A percentile compares a stretch with the other conserved stretches of the same genome.
Conservation (phyloP, 2,888 invertebrate species). For the Cylindroiulus punctatus region DNA sequence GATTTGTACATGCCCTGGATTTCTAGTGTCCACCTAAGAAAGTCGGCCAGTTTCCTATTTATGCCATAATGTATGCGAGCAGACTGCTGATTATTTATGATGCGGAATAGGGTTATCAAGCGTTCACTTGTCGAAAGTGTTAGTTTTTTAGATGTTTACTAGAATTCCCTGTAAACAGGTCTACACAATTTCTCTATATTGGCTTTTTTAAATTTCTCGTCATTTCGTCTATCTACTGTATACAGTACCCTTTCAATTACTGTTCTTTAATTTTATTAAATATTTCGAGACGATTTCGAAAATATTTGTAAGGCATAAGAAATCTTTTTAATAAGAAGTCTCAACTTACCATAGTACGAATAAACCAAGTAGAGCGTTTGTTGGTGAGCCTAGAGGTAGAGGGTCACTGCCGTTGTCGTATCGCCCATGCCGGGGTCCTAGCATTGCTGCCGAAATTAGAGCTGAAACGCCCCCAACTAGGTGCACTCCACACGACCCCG, state of each 20-base stretch:
- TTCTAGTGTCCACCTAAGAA: neutral
- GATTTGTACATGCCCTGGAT: neutral
- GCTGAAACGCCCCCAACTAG: slow-evolving; percentile 82
- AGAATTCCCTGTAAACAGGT: neutral
- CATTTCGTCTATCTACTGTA: neutral
- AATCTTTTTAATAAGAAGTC: neutral
- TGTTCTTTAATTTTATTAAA: neutral
- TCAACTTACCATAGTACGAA: slow-evolving; percentile 82
- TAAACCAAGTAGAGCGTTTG: slow-evolving; percentile 89
- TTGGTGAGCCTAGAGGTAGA: slow-evolving; percentile 84
- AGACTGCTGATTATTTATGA: neutral
- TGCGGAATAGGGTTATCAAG: neutral
- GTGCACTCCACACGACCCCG: slow-evolving; percentile 89
- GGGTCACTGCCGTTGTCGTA: slow-evolving; percentile 81
- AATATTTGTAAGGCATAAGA: neutral
- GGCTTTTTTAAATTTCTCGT: neutral
- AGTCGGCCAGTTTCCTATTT: neutral
- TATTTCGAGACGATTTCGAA: neutral
- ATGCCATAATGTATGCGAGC: neutral
- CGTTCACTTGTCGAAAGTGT: neutral
- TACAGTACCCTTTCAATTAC: neutral
- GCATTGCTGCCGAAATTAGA: slow-evolving; percentile 87
- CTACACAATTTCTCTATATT: neutral
- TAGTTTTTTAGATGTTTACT: neutral
- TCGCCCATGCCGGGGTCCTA: slow-evolving; percentile 82